Percentiles rank a stretch among this genome's conserved stretches.
Conservation (phyloP, 2,888 invertebrate genomes). For the Rutpela maculata region DNA sequence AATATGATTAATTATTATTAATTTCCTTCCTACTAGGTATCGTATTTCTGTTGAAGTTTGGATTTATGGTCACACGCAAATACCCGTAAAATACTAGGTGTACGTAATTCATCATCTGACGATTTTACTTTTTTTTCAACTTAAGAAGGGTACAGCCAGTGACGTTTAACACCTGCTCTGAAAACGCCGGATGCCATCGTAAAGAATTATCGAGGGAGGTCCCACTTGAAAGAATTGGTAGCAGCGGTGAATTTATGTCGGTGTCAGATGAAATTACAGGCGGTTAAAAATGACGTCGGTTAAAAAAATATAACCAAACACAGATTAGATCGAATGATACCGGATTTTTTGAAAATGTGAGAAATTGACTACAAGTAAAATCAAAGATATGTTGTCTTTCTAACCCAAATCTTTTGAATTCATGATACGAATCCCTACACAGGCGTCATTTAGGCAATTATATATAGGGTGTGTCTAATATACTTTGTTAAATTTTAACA, state of each 20-base stretch:
- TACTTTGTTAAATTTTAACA: too few species aligned
- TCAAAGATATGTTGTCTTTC: too few species aligned
- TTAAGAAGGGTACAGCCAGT: conserved; percentile 18
- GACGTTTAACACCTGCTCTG: conserved; percentile 41
- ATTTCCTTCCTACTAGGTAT: neutral
- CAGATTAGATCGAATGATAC: neutral
- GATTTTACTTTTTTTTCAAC: neutral
- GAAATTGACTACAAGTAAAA: neutral
- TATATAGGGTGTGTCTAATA: too few species aligned
- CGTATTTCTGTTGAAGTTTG: neutral
- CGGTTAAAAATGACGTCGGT: conserved; percentile 22
- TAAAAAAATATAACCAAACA: conserved; percentile 31
- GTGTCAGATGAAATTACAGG: conserved; percentile 43
- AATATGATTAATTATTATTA: neutral
- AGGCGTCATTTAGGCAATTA: too few species aligned
- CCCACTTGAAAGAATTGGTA: conserved; percentile 36
- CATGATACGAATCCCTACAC: too few species aligned
- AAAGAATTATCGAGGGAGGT: conserved; percentile 44
- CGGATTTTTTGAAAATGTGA: conserved; percentile 10
- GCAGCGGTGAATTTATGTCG: conserved; percentile 38
- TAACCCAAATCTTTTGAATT: too few species aligned
- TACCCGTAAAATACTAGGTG: conserved; percentile 7
- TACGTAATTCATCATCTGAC: conserved; percentile 10
- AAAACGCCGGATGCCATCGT: conserved; percentile 42
- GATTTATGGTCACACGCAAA: neutral